Conservation (phyloP, 2,888 invertebrate genomes). For the Eumerus sabulonum region DNA sequence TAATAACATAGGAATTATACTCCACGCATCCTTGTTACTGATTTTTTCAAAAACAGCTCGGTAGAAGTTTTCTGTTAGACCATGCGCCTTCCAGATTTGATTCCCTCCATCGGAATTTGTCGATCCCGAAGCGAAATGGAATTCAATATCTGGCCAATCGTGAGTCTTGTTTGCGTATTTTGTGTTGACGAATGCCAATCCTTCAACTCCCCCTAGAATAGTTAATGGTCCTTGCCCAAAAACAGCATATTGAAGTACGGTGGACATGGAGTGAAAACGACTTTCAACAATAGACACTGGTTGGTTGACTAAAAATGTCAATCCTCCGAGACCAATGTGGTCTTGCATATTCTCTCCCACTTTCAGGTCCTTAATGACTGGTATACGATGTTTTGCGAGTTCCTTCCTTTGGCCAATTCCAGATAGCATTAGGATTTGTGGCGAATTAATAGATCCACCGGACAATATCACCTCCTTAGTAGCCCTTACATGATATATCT, state of each 20-base stretch:
- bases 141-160: slow-evolving; percentile 93
- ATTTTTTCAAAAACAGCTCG: slow-evolving; percentile 87
- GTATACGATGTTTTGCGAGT: slow-evolving; percentile 86
- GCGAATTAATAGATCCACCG: slow-evolving; percentile 94
- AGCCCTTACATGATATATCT: slow-evolving; percentile 86
- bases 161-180: slow-evolving; percentile 88
- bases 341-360: slow-evolving; percentile 94
- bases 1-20: slow-evolving; percentile 90
- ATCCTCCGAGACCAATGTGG: slow-evolving; percentile 91
- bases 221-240: slow-evolving; percentile 91
- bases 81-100: slow-evolving; percentile 89
- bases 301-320: slow-evolving; percentile 90
- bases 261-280: slow-evolving; percentile 87
- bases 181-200: slow-evolving; percentile 92
- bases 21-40: slow-evolving; percentile 89
- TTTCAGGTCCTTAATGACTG: slow-evolving; percentile 88
- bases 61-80: slow-evolving; percentile 87
- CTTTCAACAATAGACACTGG: slow-evolving; percentile 89
- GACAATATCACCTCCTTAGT: slow-evolving; percentile 93
- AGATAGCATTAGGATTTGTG: slow-evolving; percentile 95
- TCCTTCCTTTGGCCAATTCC: slow-evolving; percentile 90
- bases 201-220: slow-evolving; percentile 93
- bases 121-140: slow-evolving; percentile 92
- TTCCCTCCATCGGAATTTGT: slow-evolving; percentile 92
- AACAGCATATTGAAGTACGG: slow-evolving; percentile 90